Evolutionary conservation across 2,888 invertebrate species (phyloP), one percentile per base, ranked within the genome.

Genomic region (Drosophila algonquin): DNA sequence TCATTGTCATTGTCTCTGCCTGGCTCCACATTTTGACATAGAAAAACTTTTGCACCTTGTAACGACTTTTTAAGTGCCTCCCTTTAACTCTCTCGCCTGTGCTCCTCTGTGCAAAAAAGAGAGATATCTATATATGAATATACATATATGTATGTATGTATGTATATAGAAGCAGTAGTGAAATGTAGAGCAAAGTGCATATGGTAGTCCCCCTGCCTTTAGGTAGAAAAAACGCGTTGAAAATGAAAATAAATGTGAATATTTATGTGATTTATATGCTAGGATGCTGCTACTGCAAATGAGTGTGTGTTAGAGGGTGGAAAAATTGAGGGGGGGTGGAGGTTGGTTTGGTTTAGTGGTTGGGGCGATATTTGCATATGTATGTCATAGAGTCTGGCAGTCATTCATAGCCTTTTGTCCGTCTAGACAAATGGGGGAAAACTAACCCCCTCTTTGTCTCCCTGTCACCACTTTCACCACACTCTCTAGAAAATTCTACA

Each of bases 181-280:
- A 75, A 83, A 81, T 83, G 81, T 81, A 63, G 84, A 79, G 77
- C 84, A 83, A 71, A 78, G 73, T 78, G 81, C 76, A 83, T 80
- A 81, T 80, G 81, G 75, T 80, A 80, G 65, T 72, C 52, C 21
- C 54, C 54, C 32, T 10, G 10, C 54, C 54, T 44, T 10, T 2
- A n/a, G 14, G 40, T 76, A 65, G 78, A 64, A 58, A n/a, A 70
- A 83, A 73, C 74, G 81, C 77, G 84, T 79, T 78, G 79, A 73
- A 80, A 81, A 79, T 80, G 81, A 80, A 77, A 83, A 81, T 81
- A 76, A 80, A 83, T 77, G 81, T 80, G 81, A 80, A 78, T 80
- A 74, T 80, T 80, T 80, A 80, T 80, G 79, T 80, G 80, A 80
- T 80, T 80, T 80, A 80, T 80, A 76, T 75, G 55, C 69, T 3